Base-by-base conservation (phyloP, 2,113 vertebrate species). In the Guaruba guarouba region DNA sequence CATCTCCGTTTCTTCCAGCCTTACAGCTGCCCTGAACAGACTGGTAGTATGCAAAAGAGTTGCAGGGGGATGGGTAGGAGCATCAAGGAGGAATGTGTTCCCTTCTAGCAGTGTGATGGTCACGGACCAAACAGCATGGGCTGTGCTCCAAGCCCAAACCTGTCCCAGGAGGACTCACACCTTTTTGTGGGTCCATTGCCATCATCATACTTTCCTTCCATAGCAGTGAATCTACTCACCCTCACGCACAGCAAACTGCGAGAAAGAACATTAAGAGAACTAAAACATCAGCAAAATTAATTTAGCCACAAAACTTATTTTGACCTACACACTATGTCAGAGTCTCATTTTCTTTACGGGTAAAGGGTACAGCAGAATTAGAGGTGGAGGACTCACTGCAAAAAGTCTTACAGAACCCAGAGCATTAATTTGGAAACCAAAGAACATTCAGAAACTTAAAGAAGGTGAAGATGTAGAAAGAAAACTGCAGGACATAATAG, bases 81-180 rank as follows among this genome's bases (percentile, higher is more conserved):
- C 43, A 33, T 8, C 54, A 16, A 18, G 0, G 1, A 37, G 22
- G 61, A 78, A 35, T 0, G 0, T 6, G n/a, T 41, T 46, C 13
- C 48, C 24, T 70, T 20, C 9, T 10, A 7, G 17, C 14, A 27
- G 52, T 11, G 23, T 10, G 16, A 8, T 4, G 2, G 35, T 16
- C 46, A 27, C 1, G 23, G 33, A 52, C 31, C 31, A 39, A 74
- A n/a, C 2, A 37, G 17, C 27, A 33, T 13, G 19, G n/a, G 24
- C 48, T 78, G 48, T 41, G 24, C 48, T 41, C 14, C 19, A 24
- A 23, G 22, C 41, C 25, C 28, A 55, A 31, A 46, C 23, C 51
- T 35, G 12, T 27, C 44, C 11, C 7, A 6, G 28, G 25, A 62
- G 35, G 15, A 37, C 25, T 54, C 43, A 29, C 9, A 6, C 6